Evolutionary conservation across 2,113 vertebrate genomes (phyloP).

Genomic region (Malurus melanocephalus): DNA sequence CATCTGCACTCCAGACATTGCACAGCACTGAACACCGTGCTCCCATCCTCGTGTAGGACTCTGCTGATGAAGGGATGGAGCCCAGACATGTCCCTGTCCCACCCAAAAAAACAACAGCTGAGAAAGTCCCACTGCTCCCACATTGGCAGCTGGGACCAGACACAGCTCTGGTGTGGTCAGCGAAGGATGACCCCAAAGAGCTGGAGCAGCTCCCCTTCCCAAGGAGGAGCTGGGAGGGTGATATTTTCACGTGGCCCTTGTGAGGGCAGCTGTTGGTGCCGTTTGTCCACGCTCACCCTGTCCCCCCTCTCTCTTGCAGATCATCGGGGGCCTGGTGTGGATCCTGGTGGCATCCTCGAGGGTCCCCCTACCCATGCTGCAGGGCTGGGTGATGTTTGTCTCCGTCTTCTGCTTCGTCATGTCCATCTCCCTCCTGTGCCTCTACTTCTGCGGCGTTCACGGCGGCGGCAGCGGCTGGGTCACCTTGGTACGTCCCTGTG

Average conservation of each 20-base stretch:
- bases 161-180: not conserved
- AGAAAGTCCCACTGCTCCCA: not conserved
- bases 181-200: fast-evolving
- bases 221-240: not conserved
- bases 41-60: not conserved
- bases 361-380: fast-evolving
- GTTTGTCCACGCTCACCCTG: fast-evolving
- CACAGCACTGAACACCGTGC: fast-evolving
- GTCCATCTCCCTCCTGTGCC: conserved; percentile 36
- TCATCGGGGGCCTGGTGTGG: conserved; percentile 67
- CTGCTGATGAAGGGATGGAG: not conserved
- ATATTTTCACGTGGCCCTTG: fast-evolving
- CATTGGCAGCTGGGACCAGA: not conserved
- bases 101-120: not conserved
- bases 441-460: conserved; percentile 22
- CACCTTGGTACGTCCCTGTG: conserved; percentile 47
- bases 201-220: not conserved
- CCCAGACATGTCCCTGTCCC: not conserved
- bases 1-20: not conserved
- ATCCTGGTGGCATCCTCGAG: conserved; percentile 54
- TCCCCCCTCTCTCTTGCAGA: conserved; percentile 4
- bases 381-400: conserved; percentile 74
- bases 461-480: conserved; percentile 47
- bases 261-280: not conserved
- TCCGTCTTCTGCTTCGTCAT: conserved; percentile 58